Evolutionary conservation across 2,888 invertebrate genomes (phyloP), one percentile per base, ranked within the genome.

Genomic region (Chymomyza caudatula): DNA sequence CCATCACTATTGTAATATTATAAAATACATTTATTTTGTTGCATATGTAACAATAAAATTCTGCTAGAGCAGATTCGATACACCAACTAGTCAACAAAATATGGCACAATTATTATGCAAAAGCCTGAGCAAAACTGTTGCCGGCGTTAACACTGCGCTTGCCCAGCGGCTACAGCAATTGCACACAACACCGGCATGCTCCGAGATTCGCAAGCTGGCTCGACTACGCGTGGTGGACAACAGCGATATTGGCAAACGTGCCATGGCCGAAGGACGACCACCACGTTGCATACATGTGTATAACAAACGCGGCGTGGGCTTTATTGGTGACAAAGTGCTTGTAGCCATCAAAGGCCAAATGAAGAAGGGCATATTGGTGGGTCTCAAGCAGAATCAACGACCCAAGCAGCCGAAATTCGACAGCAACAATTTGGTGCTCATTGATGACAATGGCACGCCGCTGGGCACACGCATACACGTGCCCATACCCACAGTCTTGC

Each of bases 311-410:
- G 92, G 91, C 69, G 90, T 93, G 1, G 93, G 93, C 0, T 89
- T 87, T 47, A 91, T 92, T 87, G 97, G 97, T 17, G 98, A 98
- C 89, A 95, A 93, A 92, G 95, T 99, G 4, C 89, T 98, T 81
- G 95, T 98, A 13, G 97, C 98, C 2, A 96, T 99, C 69, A 96
- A 96, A 90, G 98, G 98, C 3, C 95, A 98, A 89, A 98, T 97
- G 93, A 97, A 97, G 88, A 96, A 96, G 88, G 98, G 95, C 4
- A 96, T 97, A 70, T 92, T 97, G 23, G 97, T 97, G 2, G 98
- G 98, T 0, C 91, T 96, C 56, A 96, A 95, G 87, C 95, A 96
- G 87, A 94, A 93, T 60, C 98, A 98, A 89, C 92, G 92, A 63
- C 90, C 94, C 0, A 95, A 95, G 89, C 92, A 97, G 43, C 98